Evolutionary conservation across 2,113 vertebrate genomes (phyloP).

Genomic region (Cyanoramphus novaezelandiae): DNA sequence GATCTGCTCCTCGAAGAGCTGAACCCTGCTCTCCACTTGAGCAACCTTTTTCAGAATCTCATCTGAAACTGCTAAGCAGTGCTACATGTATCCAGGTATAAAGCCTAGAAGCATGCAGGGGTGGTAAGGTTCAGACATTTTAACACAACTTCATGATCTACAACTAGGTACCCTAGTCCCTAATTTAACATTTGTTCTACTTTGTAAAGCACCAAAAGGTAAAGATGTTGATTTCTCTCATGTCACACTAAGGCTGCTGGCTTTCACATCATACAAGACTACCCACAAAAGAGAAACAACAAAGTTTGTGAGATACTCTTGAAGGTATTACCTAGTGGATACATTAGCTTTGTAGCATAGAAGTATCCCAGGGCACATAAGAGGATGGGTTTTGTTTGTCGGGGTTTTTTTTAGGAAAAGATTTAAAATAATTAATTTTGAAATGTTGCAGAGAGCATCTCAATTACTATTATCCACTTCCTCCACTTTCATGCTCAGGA

Average conservation of each 20-base stretch:
- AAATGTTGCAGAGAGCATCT: not conserved
- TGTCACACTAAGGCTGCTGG: not conserved
- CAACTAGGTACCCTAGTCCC: no score
- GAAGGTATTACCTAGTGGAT: not conserved
- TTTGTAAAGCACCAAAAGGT: not conserved
- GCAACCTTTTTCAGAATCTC: not conserved
- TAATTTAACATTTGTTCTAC: not conserved
- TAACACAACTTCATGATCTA: not conserved
- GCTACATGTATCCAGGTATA: not conserved
- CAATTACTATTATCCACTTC: not conserved
- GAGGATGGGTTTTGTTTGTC: not conserved
- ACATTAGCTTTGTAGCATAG: not conserved
- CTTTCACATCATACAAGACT: not conserved
- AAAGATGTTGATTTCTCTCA: not conserved
- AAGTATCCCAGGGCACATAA: not conserved
- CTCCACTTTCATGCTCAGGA: not conserved
- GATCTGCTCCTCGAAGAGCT: not conserved
- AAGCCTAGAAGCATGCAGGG: not conserved
- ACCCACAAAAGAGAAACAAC: not conserved
- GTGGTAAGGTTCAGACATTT: not conserved
- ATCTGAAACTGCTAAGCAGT: not conserved
- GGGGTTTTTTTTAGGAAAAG: not conserved
- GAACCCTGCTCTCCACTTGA: not conserved
- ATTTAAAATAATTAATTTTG: conserved; percentile 18
- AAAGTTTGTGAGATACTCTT: not conserved